Evolutionary conservation across 2,113 vertebrate genomes (phyloP), one percentile per base, ranked within the genome.

Genomic region (Hypanus sabinus): DNA sequence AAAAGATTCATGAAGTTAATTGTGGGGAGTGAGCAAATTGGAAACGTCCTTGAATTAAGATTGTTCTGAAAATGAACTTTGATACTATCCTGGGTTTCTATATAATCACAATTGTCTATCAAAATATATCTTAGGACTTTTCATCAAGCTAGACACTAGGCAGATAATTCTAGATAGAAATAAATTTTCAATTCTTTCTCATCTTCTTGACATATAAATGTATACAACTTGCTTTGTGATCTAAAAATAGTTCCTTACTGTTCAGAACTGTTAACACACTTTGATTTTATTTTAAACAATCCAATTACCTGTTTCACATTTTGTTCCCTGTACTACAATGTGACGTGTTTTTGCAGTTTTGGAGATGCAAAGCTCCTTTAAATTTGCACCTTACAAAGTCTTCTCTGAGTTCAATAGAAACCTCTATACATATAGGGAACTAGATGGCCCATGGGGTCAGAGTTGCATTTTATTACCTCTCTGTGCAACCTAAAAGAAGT

Each of bases 231-330:
- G 46, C 46, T 36, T 93, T 73, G 68, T 73, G 68, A 75, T 24
- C 68, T 73, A 93, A 73, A 46, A 93, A 93, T 93, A 70, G 36
- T 92, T 70, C 30, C 91, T 93, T 73, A 55, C 22, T 93, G 12
- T 38, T 20, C 91, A 75, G 60, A 75, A 93, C 70, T 93, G 33
- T 93, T 73, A 93, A 93, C 57, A 93, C 71, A 22, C 38, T 73
- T 75, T 93, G 70, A 93, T 24, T 93, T 93, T 46, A 38, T 71
- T 92, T 46, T 68, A 33, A 70, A 33, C 14, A 24, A 30, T 73
- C 24, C 38, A 36, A 71, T n/a, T 1, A 73, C 27, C 33, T 46
- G 33, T 93, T 93, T 93, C 38, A 93, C 38, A 73, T 93, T 93
- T 93, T 73, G 24, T 93, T 73, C 33, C 70, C 70, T 55, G 36